Conservation (phyloP, 1,140 invertebrate species). For the Plectus sambesii region DNA sequence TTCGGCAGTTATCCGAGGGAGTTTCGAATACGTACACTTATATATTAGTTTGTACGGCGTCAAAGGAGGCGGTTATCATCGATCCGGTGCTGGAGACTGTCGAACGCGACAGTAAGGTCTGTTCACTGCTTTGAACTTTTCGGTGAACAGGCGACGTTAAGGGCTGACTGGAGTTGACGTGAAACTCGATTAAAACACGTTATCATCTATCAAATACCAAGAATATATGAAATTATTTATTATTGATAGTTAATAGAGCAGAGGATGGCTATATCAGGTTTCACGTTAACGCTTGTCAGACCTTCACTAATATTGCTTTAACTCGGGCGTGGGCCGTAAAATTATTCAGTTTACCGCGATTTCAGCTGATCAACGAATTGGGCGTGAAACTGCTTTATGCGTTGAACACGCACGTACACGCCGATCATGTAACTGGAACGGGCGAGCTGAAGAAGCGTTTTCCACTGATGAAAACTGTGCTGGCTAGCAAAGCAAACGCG, state of each 20-base stretch:
- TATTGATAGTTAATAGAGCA: constrained; percentile 61
- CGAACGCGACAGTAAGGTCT: constrained; percentile 47
- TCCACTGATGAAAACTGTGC: constrained; percentile 66
- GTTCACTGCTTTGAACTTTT: constrained; percentile 22
- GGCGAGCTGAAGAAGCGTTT: constrained; percentile 69
- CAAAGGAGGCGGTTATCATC: constrained; percentile 74
- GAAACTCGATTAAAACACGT: too few species aligned
- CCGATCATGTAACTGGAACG: constrained; percentile 94
- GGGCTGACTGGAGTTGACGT: too few species aligned
- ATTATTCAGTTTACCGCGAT: constrained; percentile 25
- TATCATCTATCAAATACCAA: too few species aligned
- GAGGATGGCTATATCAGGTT: not conserved
- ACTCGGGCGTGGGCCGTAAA: too few species aligned
- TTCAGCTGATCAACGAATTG: constrained; percentile 65
- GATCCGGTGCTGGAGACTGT: constrained; percentile 80
- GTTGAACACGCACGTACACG: constrained; percentile 95
- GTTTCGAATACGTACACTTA: constrained; percentile 90
- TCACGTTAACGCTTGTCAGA: too few species aligned
- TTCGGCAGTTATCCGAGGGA: constrained; percentile 84
- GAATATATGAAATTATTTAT: not conserved
- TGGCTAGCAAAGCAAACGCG: constrained; percentile 69
- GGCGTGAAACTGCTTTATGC: constrained; percentile 73
- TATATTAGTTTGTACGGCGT: constrained; percentile 66
- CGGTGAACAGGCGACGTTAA: not conserved
- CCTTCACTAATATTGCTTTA: too few species aligned